Evolutionary conservation across 2,113 vertebrate species (phyloP), one percentile per base, ranked within the genome.

Genomic region (Sinosuthora webbiana): DNA sequence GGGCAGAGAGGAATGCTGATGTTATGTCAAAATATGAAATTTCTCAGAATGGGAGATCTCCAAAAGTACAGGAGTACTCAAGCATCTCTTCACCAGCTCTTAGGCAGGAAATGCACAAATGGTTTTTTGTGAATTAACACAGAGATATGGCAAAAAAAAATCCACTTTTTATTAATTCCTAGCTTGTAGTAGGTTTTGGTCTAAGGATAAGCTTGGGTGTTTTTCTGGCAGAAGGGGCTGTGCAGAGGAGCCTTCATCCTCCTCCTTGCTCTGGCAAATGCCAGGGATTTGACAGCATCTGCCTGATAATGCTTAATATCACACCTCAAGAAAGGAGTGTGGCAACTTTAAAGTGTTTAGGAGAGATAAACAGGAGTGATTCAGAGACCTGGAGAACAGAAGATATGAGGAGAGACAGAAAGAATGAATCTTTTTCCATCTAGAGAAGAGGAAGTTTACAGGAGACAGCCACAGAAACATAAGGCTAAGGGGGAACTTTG

Each of bases 21-120:
- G 7, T 73, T 82, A 47, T 39, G 52, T 64, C 89, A 81, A 94
- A 89, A 89, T 53, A 90, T 13, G 47, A 74, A 67, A 81, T 93
- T 83, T 86, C 76, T 87, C 56, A 59, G 86, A 90, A 59, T 33
- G 49, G 16, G 60, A 83, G 21, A n/a, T 19, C 69, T 87, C 77
- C 21, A 27, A 52, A 86, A 84, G 15, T 22, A 19, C 16, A 42
- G 47, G 30, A 71, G 7, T 39, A 37, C 42, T 83, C 82, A 86
- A 65, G 27, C 8, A 37, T 41, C 39, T 90, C 67, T 59, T 85
- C 21, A 37, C 39, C 27, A 55, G 13, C 23, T 60, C 31, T 50
- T 42, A 63, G 71, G 52, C 33, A 69, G 45, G 52, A 94, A 90
- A 88, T 25, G 33, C 15, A 52, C 23, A 22, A 94, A 27, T 52